These are phyloP conservation scores for Oncopodura yosiiana DNA, from an alignment of 1,140 invertebrate genomes.

Conservation along the genomic window DNA sequence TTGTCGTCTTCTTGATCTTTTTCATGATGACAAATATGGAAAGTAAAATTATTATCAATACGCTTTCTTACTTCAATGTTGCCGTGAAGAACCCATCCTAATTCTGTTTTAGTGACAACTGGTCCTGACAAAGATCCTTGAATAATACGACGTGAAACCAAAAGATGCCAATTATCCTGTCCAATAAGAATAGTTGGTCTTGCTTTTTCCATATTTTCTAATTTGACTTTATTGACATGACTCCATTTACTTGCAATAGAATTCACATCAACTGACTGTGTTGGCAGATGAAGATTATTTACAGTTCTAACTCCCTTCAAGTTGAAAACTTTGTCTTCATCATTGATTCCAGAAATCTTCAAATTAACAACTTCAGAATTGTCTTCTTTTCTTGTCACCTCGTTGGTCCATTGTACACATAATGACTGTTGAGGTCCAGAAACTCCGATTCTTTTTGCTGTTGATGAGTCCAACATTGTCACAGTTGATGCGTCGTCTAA, in stretches of 20 bases:
- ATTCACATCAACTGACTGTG: neutral
- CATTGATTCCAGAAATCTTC: neutral
- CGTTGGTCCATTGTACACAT: neutral
- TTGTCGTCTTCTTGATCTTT: slow-evolving; percentile 2
- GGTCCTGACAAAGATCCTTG: neutral
- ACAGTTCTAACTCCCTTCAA: slow-evolving; percentile 3
- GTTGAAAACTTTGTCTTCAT: neutral
- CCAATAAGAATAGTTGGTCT: slow-evolving; percentile 10
- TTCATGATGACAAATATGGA: neutral
- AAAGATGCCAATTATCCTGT: neutral
- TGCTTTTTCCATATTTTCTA: neutral
- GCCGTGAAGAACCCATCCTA: slow-evolving; percentile 1
- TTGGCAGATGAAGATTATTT: slow-evolving; percentile 3
- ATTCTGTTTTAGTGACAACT: neutral
- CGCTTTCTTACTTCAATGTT: neutral
- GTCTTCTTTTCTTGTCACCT: neutral
- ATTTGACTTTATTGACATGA: neutral
- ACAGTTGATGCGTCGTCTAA: neutral
- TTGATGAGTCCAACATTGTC: neutral
- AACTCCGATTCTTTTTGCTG: neutral
- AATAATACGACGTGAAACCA: neutral
- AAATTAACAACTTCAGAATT: neutral
- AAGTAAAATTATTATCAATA: too few relatives aligned
- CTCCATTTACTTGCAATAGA: neutral
- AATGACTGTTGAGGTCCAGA: neutral